Base-by-base conservation (phyloP, 2,888 invertebrate species). In the Eupithecia dodoneata region DNA sequence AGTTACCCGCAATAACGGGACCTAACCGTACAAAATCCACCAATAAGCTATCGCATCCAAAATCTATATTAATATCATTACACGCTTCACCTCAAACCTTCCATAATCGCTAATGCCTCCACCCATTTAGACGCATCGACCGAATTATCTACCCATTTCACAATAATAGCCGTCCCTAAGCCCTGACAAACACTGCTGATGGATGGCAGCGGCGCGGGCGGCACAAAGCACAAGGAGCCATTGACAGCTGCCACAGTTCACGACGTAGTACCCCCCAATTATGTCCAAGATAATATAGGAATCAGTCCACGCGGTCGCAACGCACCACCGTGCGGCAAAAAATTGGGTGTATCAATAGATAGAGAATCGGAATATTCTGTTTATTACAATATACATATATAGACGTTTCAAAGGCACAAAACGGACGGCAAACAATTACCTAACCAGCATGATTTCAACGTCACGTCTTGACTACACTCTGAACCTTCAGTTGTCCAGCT, bases 141-240 rank as follows among this genome's bases (percentile, higher is more conserved):
- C 75, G 85, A 89, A 93, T 94, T 93, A 92, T 90, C 92, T 91
- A 93, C 88, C 89, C 89, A 90, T 93, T 94, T 92, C 90, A 91
- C 89, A 78, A 87, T 89, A 93, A 94, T 91, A 85, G 89, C 82
- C 83, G 83, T 83, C 85, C 84, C 85, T 81, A 82, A 85, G 83
- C 83, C 84, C 87, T 87, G 88, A 88, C 91, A 90, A 91, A 92
- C 91, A 90, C 85, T 84, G 87, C 84, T 93, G 93, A 93, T 92
- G 89, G 91, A 94, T 92, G 90, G 89, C 93, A 93, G 93, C 90
- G 81, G 78, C 77, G 76, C 78, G 76, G 76, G 55, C 18, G 55
- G 55, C 87, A 92, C 92, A 94, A 94, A 93, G 90, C 88, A 73
- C 86, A 93, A 94, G 92, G 90, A 88, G 72, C 87, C 85, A 88